phyloP scores from a whole-genome alignment of 2,888 invertebrate genomes.

The Julus scanicus region DNA sequence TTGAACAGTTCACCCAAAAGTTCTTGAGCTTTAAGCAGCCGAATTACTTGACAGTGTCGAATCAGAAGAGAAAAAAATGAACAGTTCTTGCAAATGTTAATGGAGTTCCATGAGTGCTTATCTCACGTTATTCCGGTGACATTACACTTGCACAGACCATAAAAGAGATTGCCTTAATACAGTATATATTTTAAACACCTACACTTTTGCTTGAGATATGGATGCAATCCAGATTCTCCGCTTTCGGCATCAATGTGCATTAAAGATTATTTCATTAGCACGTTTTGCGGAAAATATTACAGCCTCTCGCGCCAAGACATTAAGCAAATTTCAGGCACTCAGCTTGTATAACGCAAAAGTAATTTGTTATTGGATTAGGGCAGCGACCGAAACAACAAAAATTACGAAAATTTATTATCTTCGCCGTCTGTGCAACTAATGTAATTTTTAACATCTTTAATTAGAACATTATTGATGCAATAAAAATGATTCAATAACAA shows the following conservation, averaged over 20 bases:
- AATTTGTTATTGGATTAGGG: conserved; percentile 1
- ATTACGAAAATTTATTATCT: background rate
- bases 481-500: background rate
- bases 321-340: background rate
- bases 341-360: background rate
- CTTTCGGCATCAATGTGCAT: background rate
- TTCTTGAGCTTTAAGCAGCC: too few relatives aligned
- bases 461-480: background rate
- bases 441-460: background rate
- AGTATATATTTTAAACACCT: too few relatives aligned
- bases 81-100: too few relatives aligned
- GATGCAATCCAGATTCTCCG: background rate
- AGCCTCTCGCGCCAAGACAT: background rate
- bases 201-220: background rate
- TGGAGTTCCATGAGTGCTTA: too few relatives aligned
- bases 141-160: too few relatives aligned
- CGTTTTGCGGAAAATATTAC: background rate
- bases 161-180: too few relatives aligned
- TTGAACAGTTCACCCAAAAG: too few relatives aligned
- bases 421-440: background rate
- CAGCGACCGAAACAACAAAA: background rate
- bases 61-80: too few relatives aligned
- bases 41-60: too few relatives aligned
- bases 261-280: conserved; percentile 19
- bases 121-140: too few relatives aligned